Conservation (phyloP, 2,888 invertebrate genomes). For the Eumerus sabulonum region DNA sequence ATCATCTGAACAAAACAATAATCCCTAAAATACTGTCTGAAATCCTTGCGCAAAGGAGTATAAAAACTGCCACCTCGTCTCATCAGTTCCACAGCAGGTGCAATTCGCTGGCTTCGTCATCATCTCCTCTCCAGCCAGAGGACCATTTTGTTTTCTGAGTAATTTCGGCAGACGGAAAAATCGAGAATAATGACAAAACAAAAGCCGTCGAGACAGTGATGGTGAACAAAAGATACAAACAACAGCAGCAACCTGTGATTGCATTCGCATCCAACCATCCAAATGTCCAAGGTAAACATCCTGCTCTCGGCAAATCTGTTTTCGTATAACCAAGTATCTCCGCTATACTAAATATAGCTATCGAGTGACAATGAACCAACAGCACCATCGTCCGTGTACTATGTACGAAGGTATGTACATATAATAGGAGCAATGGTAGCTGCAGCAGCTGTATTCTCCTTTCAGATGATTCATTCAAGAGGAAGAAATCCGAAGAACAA, state of each 20-base stretch:
- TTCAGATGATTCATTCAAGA: slow-evolving; percentile 55
- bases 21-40: slow-evolving; percentile 24
- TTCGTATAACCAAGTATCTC: slow-evolving; percentile 1
- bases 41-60: slow-evolving; percentile 46
- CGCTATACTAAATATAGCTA: slow-evolving; percentile 15
- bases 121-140: neutral
- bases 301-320: slow-evolving; percentile 26
- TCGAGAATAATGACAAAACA: slow-evolving; percentile 29
- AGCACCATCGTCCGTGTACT: neutral
- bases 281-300: slow-evolving; percentile 59
- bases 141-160: too few species aligned
- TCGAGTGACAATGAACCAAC: neutral
- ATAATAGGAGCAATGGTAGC: neutral
- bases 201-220: slow-evolving; percentile 29
- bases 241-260: slow-evolving; percentile 49
- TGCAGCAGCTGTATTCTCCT: slow-evolving; percentile 20
- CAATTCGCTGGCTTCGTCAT: slow-evolving; percentile 46
- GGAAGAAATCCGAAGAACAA: slow-evolving; percentile 33
- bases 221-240: slow-evolving; percentile 31
- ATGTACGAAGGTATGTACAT: too few species aligned
- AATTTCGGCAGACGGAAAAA: too few species aligned
- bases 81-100: slow-evolving; percentile 62
- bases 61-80: slow-evolving; percentile 3
- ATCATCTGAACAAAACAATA: slow-evolving; percentile 28
- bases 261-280: slow-evolving; percentile 49